Evolutionary conservation across 2,113 vertebrate species (phyloP).

Genomic region (Mirounga angustirostris): DNA sequence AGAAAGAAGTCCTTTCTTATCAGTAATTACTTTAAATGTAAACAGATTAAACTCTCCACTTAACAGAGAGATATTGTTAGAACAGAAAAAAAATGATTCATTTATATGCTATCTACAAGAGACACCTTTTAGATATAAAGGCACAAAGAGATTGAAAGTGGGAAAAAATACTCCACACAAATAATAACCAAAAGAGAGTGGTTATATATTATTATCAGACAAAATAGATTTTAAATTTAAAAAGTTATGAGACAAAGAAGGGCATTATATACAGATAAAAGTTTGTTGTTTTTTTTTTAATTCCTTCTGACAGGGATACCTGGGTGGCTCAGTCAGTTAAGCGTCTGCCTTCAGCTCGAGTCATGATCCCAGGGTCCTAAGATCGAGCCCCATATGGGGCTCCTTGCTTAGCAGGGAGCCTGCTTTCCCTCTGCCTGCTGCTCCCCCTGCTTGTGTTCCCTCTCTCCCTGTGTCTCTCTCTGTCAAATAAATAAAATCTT

Average conservation of each 20-base stretch:
- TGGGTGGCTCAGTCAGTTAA: no score
- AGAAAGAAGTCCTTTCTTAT: neutral
- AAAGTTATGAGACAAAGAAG: neutral
- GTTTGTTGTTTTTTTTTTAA: neutral
- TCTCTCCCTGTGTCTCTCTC: neutral
- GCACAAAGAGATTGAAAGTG: neutral
- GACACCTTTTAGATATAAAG: neutral
- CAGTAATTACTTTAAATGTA: neutral
- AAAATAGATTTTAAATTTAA: conserved; percentile 23
- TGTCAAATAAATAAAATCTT: neutral
- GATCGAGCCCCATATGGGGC: no score
- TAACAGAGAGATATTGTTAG: neutral
- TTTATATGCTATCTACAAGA: neutral
- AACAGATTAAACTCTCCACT: neutral
- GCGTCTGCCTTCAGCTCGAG: no score
- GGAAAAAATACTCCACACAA: neutral
- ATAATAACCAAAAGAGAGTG: neutral
- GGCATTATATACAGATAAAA: neutral
- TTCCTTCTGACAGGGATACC: no score
- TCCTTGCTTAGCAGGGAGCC: neutral
- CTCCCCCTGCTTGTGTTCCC: neutral
- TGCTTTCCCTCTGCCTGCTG: neutral
- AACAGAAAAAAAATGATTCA: neutral
- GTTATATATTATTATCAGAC: neutral
- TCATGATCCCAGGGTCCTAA: no score